phyloP scores from a whole-genome alignment of 2,888 invertebrate genomes.

The Lepidonotus clava region DNA sequence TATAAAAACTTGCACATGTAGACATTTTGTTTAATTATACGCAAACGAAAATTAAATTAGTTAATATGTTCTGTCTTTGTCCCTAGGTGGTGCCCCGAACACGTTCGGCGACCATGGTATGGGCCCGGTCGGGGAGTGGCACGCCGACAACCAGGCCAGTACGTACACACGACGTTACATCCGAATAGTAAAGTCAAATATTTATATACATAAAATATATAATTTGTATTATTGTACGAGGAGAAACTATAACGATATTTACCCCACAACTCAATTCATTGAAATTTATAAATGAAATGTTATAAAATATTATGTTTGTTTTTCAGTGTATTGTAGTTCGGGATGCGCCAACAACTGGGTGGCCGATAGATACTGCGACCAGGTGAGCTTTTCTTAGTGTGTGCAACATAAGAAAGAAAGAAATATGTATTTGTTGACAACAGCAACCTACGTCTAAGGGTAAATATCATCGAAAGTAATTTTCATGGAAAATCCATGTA shows the following conservation, averaged over 20 bases:
- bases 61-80: too few species aligned
- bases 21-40: too few species aligned
- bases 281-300: neutral
- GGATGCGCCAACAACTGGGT: conserved; percentile 82
- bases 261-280: too few species aligned
- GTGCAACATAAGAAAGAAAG: too few species aligned
- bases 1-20: too few species aligned
- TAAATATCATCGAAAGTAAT: too few species aligned
- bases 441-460: too few species aligned
- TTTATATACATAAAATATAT: neutral
- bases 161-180: neutral
- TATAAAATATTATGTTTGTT: neutral
- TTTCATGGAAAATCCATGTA: too few species aligned
- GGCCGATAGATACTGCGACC: conserved; percentile 82
- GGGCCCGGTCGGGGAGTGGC: neutral
- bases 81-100: conserved; percentile 54
- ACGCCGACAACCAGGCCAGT: conserved; percentile 18
- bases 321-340: conserved; percentile 77
- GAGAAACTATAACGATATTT: too few species aligned
- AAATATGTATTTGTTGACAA: too few species aligned
- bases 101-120: neutral
- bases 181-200: neutral
- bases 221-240: too few species aligned
- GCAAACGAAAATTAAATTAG: too few species aligned
- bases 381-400: conserved; percentile 76